Base-by-base conservation (phyloP, 1,140 invertebrate genomes). In the Meloidogyne exigua region DNA sequence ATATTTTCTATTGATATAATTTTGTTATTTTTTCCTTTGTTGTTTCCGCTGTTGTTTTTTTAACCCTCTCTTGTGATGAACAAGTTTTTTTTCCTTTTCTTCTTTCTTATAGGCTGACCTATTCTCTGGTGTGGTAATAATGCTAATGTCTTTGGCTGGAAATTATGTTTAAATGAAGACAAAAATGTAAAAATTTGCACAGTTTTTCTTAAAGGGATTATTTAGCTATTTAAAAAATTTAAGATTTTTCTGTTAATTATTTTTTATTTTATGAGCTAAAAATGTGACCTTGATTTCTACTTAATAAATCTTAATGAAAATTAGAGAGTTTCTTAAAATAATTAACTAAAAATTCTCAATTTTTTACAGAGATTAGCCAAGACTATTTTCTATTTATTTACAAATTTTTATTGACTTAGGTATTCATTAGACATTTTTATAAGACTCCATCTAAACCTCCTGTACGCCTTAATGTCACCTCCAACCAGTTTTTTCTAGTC, bases 1-100 rank as follows among this genome's bases (percentile, higher is more conserved):
- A 23, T 49, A 25, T 69, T 12, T 69, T 32, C 15, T 57, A 57
- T 57, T 57, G 49, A 57, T 57, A n/a, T n/a, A 12, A 57, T 57
- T 57, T 57, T 69, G 11, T 32, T 25, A 44, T 36, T 36, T 39
- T 32, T 69, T 25, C 15, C 28, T 49, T 28, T 69, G 21, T 68
- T 68, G 32, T 25, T 32, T 32, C 68, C 23, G 23, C 15, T 69
- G 23, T 49, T 69, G 10, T 49, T 69, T 69, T 69, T 69, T 69
- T 69, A 15, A 18, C 32, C 39, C 21, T 12, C 1, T 69, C 11
- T 68, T 23, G 39, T 32, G 68, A 39, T 21, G n/a, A n/a, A n/a
- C 49, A 23, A 39, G 49, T 44, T 26, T 71, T 71, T 25, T 62
- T 18, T 39, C 10, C n/a, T 57, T 57, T 5, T 57, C 1, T 12